Percentiles rank a stretch among this genome's conserved stretches.
These are phyloP conservation scores for Malurus melanocephalus DNA, from an alignment of 2,113 vertebrate genomes.

Conservation along the genomic window DNA sequence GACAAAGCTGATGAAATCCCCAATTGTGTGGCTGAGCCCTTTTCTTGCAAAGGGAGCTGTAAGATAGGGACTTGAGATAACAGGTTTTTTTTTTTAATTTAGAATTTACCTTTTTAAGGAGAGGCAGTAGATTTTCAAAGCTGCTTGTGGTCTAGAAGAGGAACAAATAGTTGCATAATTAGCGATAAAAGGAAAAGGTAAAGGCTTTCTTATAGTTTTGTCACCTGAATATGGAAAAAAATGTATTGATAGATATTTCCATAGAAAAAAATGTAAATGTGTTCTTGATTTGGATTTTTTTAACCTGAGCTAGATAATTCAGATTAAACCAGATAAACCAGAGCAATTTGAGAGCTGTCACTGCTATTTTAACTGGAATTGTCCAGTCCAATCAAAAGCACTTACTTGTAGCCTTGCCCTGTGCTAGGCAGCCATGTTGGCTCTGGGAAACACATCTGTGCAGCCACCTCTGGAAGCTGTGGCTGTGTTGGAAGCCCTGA, in stretches of 20 bases:
- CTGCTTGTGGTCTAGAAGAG: neutral
- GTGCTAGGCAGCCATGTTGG: neutral
- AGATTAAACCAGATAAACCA: neutral
- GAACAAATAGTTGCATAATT: neutral
- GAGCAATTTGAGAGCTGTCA: neutral
- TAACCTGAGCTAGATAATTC: neutral
- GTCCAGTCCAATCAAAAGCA: neutral
- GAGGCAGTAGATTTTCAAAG: neutral
- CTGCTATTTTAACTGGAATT: neutral
- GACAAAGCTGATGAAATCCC: neutral
- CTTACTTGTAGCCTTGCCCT: neutral
- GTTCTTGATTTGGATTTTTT: constrained; percentile 11
- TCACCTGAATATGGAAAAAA: neutral
- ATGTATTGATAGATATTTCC: neutral
- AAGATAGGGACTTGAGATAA: neutral
- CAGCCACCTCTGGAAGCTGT: neutral
- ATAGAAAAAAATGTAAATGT: neutral
- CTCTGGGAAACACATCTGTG: neutral
- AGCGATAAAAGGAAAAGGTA: neutral
- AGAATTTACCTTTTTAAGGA: neutral
- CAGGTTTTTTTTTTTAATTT: neutral
- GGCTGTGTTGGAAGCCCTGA: neutral
- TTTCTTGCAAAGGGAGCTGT: neutral
- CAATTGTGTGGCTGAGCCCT: neutral
- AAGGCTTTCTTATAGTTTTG: neutral